Evolutionary conservation across 1,140 invertebrate species (phyloP).

Genomic region (Drosophila seguyi): DNA sequence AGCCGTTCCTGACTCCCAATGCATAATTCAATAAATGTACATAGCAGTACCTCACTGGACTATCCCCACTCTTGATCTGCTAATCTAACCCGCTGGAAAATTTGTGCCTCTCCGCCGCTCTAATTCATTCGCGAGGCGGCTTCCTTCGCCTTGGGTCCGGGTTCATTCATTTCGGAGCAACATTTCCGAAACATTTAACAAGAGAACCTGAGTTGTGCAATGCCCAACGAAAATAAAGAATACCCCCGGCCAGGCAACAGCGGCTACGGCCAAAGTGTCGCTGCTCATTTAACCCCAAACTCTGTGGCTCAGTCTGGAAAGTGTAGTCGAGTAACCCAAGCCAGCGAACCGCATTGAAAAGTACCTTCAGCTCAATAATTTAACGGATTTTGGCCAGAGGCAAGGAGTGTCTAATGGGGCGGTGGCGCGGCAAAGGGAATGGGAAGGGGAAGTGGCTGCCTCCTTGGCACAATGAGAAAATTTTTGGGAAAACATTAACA

Average conservation of each 20-base stretch:
- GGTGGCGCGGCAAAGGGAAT: neutral
- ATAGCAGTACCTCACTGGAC: slow-evolving; percentile 21
- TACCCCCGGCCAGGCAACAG: slow-evolving; percentile 42
- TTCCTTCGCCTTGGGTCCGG: slow-evolving; percentile 32
- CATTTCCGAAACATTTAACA: slow-evolving; percentile 82
- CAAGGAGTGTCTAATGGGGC: slow-evolving; percentile 38
- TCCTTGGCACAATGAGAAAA: slow-evolving; percentile 77
- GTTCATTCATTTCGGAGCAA: slow-evolving; percentile 60
- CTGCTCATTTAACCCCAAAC: slow-evolving; percentile 79
- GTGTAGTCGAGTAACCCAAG: slow-evolving; percentile 47
- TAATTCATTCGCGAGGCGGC: slow-evolving; percentile 66
- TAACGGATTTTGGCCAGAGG: slow-evolving; percentile 78
- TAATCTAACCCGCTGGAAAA: slow-evolving; percentile 42
- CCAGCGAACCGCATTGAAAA: slow-evolving; percentile 82
- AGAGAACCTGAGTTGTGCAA: slow-evolving; percentile 68
- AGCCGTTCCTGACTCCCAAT: neutral
- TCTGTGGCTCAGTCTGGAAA: slow-evolving; percentile 21
- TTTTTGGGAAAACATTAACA: slow-evolving; percentile 85
- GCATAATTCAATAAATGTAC: slow-evolving; percentile 16
- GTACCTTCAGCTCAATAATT: slow-evolving; percentile 84
- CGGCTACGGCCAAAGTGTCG: slow-evolving; percentile 60
- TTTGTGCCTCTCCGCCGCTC: slow-evolving; percentile 5
- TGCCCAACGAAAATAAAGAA: slow-evolving; percentile 76
- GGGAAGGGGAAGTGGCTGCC: slow-evolving; percentile 4
- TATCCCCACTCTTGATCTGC: slow-evolving; percentile 29